These are phyloP conservation scores for Yponomeuta evonymella DNA, from an alignment of 2,888 invertebrate genomes.

Conservation along the genomic window DNA sequence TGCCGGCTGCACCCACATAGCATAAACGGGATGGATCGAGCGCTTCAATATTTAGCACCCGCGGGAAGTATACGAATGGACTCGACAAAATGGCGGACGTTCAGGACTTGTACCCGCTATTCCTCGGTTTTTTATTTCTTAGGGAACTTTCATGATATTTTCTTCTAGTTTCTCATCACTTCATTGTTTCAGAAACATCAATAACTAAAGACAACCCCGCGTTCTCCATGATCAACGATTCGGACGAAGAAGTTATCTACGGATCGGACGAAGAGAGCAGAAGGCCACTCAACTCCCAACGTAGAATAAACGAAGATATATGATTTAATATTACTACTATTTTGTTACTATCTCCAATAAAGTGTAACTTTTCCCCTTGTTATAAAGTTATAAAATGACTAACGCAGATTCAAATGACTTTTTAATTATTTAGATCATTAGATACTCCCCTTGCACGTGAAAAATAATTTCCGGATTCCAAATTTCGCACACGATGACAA, in stretches of 20 bases:
- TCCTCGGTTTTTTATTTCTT: not conserved
- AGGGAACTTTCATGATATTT: not conserved
- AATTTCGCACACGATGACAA: not conserved
- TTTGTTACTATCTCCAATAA: conserved; percentile 24
- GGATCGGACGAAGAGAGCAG: conserved; percentile 93
- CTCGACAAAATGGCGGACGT: not conserved
- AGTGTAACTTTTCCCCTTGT: conserved; percentile 46
- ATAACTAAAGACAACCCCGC: conserved; percentile 98
- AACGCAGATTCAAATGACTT: not conserved
- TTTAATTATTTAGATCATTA: not conserved
- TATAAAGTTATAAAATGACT: conserved; percentile 41
- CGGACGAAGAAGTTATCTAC: conserved; percentile 97
- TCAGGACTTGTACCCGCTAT: not conserved
- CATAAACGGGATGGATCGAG: not conserved
- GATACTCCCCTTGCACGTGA: not conserved
- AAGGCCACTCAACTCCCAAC: conserved; percentile 83
- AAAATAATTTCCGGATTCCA: not conserved
- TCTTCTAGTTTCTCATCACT: not conserved
- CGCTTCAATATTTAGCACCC: not conserved
- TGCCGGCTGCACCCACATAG: not conserved
- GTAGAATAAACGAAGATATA: conserved; percentile 75
- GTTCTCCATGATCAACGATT: conserved; percentile 98
- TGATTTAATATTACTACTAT: conserved; percentile 38
- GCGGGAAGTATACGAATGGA: not conserved
- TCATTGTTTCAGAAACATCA: conserved; percentile 81